These are phyloP conservation scores for Heliconius sara DNA, from an alignment of 2,888 invertebrate genomes.

Conservation along the genomic window DNA sequence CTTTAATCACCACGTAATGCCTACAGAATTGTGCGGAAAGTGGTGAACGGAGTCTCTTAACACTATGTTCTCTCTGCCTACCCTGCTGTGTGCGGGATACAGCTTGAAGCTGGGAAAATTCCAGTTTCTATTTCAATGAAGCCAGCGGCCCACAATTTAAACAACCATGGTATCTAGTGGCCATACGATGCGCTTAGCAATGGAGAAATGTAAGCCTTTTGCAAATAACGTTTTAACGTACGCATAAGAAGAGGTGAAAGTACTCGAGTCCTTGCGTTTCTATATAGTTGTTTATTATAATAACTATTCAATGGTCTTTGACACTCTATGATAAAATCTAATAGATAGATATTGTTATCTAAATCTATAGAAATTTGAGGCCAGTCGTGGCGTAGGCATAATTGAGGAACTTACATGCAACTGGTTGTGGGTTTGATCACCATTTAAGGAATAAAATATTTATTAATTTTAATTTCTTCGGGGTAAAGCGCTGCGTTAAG, in stretches of 20 bases:
- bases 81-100: too few relatives aligned
- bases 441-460: too few relatives aligned
- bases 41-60: too few relatives aligned
- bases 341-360: neutral
- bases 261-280: neutral
- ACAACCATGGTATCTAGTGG: constrained; percentile 18
- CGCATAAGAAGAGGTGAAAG: constrained; percentile 15
- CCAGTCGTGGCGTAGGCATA: too few relatives aligned
- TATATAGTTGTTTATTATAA: neutral
- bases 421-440: too few relatives aligned
- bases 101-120: too few relatives aligned
- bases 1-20: too few relatives aligned
- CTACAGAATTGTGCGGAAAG: too few relatives aligned
- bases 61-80: too few relatives aligned
- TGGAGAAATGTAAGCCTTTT: constrained; percentile 43
- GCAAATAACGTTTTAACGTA: constrained; percentile 23
- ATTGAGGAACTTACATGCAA: too few relatives aligned
- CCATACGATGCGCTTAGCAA: constrained; percentile 29
- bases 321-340: neutral
- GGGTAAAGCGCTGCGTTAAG: too few relatives aligned
- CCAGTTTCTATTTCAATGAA: neutral
- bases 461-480: too few relatives aligned
- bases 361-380: neutral
- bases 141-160: neutral
- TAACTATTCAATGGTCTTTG: neutral